Conservation (phyloP, 2,888 invertebrate species). For the Xanthorhoe spadicearia region DNA sequence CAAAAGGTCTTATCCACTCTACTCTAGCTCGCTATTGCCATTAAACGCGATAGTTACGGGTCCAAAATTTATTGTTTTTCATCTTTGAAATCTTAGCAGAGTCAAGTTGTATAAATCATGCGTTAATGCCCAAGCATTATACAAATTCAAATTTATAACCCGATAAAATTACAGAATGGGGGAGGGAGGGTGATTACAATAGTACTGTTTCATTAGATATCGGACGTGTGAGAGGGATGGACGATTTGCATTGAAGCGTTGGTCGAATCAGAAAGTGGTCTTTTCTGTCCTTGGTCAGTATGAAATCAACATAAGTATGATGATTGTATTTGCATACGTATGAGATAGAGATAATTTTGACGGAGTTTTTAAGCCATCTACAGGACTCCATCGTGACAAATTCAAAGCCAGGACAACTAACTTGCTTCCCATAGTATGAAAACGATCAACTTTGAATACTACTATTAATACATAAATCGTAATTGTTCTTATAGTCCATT, state of each 20-base stretch:
- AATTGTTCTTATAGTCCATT: too few species aligned
- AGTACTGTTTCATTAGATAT: constrained; percentile 68
- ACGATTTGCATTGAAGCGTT: background rate
- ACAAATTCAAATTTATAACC: constrained; percentile 86
- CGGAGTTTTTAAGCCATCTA: too few species aligned
- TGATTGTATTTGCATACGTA: too few species aligned
- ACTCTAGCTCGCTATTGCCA: constrained; percentile 53
- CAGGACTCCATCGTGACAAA: too few species aligned
- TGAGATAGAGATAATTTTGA: too few species aligned
- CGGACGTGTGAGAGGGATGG: constrained; percentile 23
- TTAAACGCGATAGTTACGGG: constrained; percentile 82
- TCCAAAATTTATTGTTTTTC: constrained; percentile 84
- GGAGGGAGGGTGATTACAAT: constrained; percentile 62
- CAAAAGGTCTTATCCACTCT: constrained; percentile 1
- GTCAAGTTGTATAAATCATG: constrained; percentile 84
- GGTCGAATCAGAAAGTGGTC: background rate
- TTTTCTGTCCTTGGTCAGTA: background rate
- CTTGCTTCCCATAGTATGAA: too few species aligned
- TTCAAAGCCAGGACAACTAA: too few species aligned
- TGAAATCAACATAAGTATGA: too few species aligned
- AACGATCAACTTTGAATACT: too few species aligned
- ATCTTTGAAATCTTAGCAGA: constrained; percentile 85
- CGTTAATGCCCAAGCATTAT: constrained; percentile 83
- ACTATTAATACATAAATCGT: too few species aligned
- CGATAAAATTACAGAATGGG: constrained; percentile 84